Conservation (phyloP, 2,888 invertebrate genomes). For the Ichneumoninae sp. region DNA sequence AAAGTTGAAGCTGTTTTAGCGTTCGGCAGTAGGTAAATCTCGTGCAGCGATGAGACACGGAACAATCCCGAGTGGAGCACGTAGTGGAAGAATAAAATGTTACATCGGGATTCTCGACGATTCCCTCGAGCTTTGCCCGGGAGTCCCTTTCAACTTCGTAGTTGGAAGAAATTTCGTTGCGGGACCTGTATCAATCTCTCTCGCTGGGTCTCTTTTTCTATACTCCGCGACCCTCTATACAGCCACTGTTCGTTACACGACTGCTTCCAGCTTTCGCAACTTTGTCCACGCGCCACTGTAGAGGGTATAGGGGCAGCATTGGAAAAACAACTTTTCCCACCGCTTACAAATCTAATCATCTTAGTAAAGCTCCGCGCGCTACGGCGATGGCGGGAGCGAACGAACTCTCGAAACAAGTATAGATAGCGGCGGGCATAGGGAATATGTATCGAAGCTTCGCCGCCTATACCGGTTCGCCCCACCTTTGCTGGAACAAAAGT, state of each 20-base stretch:
- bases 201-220: background rate
- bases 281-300: conserved; percentile 45
- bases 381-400: background rate
- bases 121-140: conserved; percentile 46
- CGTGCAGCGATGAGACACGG: conserved; percentile 11
- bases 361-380: conserved; percentile 44
- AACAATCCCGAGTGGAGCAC: conserved; percentile 47
- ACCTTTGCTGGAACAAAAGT: conserved; percentile 33
- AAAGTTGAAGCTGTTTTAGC: background rate
- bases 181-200: conserved; percentile 27
- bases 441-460: conserved; percentile 27
- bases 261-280: conserved; percentile 36
- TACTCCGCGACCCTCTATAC: background rate
- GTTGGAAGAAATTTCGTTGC: conserved; percentile 57
- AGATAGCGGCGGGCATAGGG: conserved; percentile 4
- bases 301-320: conserved; percentile 19
- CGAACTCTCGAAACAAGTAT: conserved; percentile 39
- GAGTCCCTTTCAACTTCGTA: conserved; percentile 58
- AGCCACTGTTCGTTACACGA: conserved; percentile 1
- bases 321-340: conserved; percentile 63
- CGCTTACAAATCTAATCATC: conserved; percentile 66
- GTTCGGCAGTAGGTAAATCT: conserved; percentile 12
- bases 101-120: conserved; percentile 38
- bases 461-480: conserved; percentile 8
- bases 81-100: conserved; percentile 56